These are phyloP conservation scores for Argyresthia albistria DNA, from an alignment of 2,888 invertebrate species.

Conservation along the genomic window DNA sequence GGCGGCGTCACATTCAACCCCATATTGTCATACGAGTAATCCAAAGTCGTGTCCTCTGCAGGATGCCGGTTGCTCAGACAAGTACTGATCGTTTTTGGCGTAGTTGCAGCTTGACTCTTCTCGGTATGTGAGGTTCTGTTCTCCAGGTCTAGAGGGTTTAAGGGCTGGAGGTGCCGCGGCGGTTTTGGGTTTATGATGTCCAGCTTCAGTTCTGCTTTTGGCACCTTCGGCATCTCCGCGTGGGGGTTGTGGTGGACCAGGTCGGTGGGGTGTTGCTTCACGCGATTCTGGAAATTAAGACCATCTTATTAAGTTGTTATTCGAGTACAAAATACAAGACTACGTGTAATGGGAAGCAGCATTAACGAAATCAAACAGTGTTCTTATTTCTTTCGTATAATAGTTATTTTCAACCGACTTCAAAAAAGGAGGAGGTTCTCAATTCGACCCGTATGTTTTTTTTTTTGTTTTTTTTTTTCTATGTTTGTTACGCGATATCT, in stretches of 20 bases:
- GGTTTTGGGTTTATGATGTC: conserved; percentile 57
- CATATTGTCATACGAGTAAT: conserved; percentile 86
- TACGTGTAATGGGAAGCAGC: neutral
- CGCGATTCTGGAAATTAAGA: conserved; percentile 46
- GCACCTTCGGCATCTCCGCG: conserved; percentile 48
- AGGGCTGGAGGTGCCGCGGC: conserved; percentile 42
- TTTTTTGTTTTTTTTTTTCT: too few species aligned
- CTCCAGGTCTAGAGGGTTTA: conserved; percentile 50
- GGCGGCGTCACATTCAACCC: conserved; percentile 80
- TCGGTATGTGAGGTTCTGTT: conserved; percentile 52
- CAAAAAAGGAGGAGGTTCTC: too few species aligned
- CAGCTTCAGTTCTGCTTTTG: conserved; percentile 51
- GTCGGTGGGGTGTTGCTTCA: conserved; percentile 52
- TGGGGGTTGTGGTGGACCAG: conserved; percentile 63
- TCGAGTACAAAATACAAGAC: conserved; percentile 1
- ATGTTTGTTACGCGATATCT: too few species aligned
- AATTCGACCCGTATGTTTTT: too few species aligned
- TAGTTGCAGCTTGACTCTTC: conserved; percentile 69
- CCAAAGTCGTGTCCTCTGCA: conserved; percentile 82
- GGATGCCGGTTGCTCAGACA: conserved; percentile 80
- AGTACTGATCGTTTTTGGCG: conserved; percentile 78
- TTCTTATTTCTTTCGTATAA: too few species aligned
- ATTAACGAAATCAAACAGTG: neutral
- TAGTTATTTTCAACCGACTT: too few species aligned
- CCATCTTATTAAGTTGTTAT: neutral